Base-by-base conservation (phyloP, 2,113 vertebrate species). In the Columba livia region DNA sequence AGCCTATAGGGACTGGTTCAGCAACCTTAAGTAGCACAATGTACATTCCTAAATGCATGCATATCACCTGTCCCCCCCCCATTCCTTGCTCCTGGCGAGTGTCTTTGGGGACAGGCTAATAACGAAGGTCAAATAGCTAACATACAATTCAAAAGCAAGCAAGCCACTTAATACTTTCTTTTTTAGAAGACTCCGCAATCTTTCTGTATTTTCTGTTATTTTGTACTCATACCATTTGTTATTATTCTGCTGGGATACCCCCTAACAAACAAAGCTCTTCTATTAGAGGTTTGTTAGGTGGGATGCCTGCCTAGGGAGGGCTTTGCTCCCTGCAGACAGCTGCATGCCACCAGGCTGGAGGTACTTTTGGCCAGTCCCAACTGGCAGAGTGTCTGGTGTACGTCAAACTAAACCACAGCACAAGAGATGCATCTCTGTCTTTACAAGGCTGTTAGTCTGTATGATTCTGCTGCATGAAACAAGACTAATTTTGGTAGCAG, bases 61-160 rank as follows among this genome's bases (percentile, higher is more conserved):
- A 56, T 11, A 28, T 17, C 24, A 32, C 21, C 51, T 61, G 28
- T 25, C n/a, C 32, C 36, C 32, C 36, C 36, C 29, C 38, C 48
- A 1, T 32, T 62, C 64, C 70, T 50, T 7, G 1, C 54, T 53
- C 34, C 28, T n/a, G 70, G 28, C 0, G 1, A 56, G 20, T 44
- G 20, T 61, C 40, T 44, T 85, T 66, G 24, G 32, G 40, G 26
- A 71, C 19, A 84, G 44, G 21, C 26, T 74, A 71, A 53, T 53
- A 79, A 51, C 24, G 34, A 74, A 74, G 21, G 38, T 89, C 28
- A 86, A 51, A 58, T 40, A 44, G 8, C 42, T 44, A 44, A 91
- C 32, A 36, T 29, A 31, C 7, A 56, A 34, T 38, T 48, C 10
- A 57, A 53, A 88, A 74, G 60, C 78, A 90, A 61, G 26, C 26